Evolutionary conservation across 1,140 invertebrate genomes (phyloP).

Genomic region (Hylaeus anthracinus): DNA sequence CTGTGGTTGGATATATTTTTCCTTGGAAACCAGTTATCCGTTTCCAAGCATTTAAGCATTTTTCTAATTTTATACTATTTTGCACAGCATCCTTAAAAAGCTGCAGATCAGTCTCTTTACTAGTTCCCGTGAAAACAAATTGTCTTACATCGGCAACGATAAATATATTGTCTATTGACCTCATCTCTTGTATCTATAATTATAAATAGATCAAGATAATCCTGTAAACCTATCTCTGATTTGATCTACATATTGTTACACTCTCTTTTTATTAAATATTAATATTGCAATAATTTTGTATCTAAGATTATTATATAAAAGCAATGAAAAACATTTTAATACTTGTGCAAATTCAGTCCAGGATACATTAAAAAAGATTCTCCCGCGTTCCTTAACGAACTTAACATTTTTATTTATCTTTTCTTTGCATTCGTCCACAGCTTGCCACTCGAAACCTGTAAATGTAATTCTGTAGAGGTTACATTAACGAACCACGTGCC

Average conservation of each 20-base stretch:
- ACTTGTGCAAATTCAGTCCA: constrained; percentile 69
- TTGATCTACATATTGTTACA: background rate
- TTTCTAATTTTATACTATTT: constrained; percentile 76
- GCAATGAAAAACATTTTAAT: constrained; percentile 62
- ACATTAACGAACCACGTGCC: constrained; percentile 35
- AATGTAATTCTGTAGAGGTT: constrained; percentile 42
- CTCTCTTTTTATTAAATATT: no score
- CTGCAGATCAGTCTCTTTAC: constrained; percentile 70
- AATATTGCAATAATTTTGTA: background rate
- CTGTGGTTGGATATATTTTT: constrained; percentile 70
- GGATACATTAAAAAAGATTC: constrained; percentile 80
- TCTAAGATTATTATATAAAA: background rate
- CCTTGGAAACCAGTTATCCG: constrained; percentile 74
- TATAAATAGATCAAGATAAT: background rate
- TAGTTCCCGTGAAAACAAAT: constrained; percentile 69
- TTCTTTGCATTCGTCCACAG: constrained; percentile 81
- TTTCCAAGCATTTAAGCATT: constrained; percentile 79
- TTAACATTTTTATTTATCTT: constrained; percentile 73
- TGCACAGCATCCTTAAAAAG: constrained; percentile 73
- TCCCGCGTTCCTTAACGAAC: constrained; percentile 75
- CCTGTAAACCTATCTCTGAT: background rate
- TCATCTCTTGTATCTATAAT: constrained; percentile 78
- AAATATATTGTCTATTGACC: constrained; percentile 80
- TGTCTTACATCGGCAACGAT: constrained; percentile 66
- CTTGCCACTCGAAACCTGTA: constrained; percentile 81